phyloP scores from a whole-genome alignment of 2,888 invertebrate species.

The Cryptus viduatorius region DNA sequence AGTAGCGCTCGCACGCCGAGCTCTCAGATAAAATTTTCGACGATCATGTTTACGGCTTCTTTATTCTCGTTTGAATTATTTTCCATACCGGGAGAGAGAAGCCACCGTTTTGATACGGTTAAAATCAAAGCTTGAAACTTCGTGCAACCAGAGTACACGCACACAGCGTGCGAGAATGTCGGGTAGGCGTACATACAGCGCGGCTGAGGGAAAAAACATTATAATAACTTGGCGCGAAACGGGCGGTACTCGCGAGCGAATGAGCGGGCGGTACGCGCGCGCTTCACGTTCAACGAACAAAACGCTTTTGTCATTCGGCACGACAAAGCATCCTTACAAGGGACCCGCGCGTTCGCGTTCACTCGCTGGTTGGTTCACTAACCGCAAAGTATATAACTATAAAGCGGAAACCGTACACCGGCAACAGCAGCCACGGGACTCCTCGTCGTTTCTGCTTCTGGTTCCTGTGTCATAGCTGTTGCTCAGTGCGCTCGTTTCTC shows the following conservation, averaged over 20 bases:
- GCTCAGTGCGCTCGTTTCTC: slow-evolving; percentile 6
- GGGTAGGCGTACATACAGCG: slow-evolving; percentile 3
- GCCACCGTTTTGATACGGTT: neutral
- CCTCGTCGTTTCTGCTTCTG: slow-evolving; percentile 40
- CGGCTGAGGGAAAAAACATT: slow-evolving; percentile 42
- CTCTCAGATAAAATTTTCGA: neutral
- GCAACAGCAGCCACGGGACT: slow-evolving; percentile 63
- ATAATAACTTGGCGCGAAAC: slow-evolving; percentile 56
- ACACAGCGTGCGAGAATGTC: neutral
- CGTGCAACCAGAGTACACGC: neutral
- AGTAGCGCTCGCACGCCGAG: neutral
- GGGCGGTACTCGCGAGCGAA: slow-evolving; percentile 41
- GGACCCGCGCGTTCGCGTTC: slow-evolving; percentile 45
- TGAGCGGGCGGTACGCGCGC: slow-evolving; percentile 40
- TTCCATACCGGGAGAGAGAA: neutral
- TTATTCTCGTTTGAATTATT: neutral
- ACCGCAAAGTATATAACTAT: slow-evolving; percentile 78
- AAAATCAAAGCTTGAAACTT: neutral
- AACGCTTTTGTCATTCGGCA: slow-evolving; percentile 77
- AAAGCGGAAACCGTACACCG: slow-evolving; percentile 79
- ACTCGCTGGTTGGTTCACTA: slow-evolving; percentile 73
- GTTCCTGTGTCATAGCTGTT: slow-evolving; percentile 35
- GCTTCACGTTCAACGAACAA: slow-evolving; percentile 75
- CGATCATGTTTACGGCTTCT: neutral
- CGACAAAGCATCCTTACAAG: slow-evolving; percentile 73